Conservation (phyloP, 2,797 vertebrate species). For the Takifugu rubripes region DNA sequence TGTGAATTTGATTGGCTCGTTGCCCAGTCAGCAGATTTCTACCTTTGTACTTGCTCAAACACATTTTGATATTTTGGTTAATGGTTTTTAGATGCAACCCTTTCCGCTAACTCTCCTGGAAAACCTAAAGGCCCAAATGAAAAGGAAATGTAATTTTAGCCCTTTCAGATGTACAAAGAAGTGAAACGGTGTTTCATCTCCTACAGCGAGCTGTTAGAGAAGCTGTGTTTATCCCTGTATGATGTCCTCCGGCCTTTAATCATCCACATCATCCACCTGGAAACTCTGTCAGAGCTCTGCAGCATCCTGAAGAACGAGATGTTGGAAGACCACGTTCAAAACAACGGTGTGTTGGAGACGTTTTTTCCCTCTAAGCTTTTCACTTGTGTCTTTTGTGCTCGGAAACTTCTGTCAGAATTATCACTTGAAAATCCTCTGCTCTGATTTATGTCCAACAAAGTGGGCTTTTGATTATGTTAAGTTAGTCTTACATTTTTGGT, state of each 20-base stretch:
- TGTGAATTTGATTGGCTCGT: background rate
- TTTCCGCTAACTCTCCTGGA: conserved; percentile 9
- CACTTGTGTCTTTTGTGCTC: background rate
- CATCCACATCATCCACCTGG: conserved; percentile 96
- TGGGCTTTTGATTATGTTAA: no score
- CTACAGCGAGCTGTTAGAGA: conserved; percentile 90
- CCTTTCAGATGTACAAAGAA: conserved; percentile 13
- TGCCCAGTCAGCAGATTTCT: background rate
- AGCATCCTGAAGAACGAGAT: conserved; percentile 98
- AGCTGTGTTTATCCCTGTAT: conserved; percentile 90
- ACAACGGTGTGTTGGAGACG: conserved; percentile 79
- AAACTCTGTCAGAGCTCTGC: conserved; percentile 96
- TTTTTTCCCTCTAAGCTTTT: conserved; percentile 13
- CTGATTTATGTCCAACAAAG: no score
- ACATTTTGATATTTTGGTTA: background rate
- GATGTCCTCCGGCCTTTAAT: conserved; percentile 95
- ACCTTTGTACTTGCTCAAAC: no score
- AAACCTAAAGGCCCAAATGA: conserved; percentile 10
- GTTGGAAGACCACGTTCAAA: conserved; percentile 96
- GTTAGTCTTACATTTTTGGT: no score
- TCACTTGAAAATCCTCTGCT: no score
- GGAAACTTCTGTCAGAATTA: no score
- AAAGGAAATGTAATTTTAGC: conserved; percentile 13
- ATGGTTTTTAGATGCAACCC: conserved; percentile 18
- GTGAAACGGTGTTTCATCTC: conserved; percentile 32